Evolutionary conservation across 1,140 invertebrate species (phyloP).

Genomic region (Oedothorax gibbosus): DNA sequence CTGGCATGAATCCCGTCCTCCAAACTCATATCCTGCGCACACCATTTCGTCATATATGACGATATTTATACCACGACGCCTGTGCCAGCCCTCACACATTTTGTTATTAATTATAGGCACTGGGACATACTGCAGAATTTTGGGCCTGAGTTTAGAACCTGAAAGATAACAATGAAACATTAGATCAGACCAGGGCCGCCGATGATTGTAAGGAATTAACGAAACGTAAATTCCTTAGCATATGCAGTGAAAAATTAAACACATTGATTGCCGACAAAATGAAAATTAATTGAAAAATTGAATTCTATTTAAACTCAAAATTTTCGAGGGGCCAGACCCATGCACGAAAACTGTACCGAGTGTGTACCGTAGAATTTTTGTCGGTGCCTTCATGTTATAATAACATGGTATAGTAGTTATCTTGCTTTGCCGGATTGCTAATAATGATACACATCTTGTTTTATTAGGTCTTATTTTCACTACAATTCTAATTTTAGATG

Average conservation of each 20-base stretch:
- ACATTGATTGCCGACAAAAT: not conserved
- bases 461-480: too few relatives aligned
- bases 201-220: too few relatives aligned
- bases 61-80: slow-evolving; percentile 82
- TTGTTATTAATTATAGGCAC: slow-evolving; percentile 71
- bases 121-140: slow-evolving; percentile 91
- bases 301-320: too few relatives aligned
- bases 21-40: slow-evolving; percentile 92
- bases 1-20: slow-evolving; percentile 82
- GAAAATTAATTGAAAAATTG: not conserved
- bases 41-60: slow-evolving; percentile 97
- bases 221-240: not conserved
- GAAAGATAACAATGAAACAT: slow-evolving; percentile 64
- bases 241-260: not conserved
- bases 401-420: too few relatives aligned
- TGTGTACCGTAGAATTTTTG: too few relatives aligned
- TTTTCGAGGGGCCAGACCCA: too few relatives aligned
- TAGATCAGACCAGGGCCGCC: too few relatives aligned
- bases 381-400: too few relatives aligned
- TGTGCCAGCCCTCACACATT: slow-evolving; percentile 81
- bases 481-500: too few relatives aligned
- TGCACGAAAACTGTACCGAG: too few relatives aligned
- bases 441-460: too few relatives aligned
- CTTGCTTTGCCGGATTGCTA: too few relatives aligned
- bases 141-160: slow-evolving; percentile 87